Conservation (phyloP, 2,113 vertebrate genomes). For the Mobula birostris region DNA sequence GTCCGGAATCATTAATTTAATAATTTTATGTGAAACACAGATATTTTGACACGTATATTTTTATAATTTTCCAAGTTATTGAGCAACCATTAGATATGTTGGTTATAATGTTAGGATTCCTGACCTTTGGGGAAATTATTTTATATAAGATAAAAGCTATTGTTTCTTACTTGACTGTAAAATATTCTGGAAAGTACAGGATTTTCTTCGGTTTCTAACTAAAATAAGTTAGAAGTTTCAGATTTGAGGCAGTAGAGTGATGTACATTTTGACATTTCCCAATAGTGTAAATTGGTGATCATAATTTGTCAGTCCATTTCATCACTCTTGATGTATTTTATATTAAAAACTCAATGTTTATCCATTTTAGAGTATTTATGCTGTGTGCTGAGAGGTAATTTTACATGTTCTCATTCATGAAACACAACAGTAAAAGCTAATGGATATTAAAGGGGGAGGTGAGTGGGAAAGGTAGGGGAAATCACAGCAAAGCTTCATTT, state of each 20-base stretch:
- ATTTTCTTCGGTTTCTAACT: no score
- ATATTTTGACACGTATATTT: neutral
- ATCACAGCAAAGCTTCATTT: neutral
- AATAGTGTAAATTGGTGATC: neutral
- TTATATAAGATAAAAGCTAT: neutral
- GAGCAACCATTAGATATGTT: neutral
- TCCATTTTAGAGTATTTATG: neutral
- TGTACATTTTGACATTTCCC: neutral
- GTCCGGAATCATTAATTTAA: neutral
- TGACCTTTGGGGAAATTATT: neutral
- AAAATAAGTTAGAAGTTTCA: neutral
- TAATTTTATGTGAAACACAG: neutral
- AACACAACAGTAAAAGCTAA: neutral
- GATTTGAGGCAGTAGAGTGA: neutral
- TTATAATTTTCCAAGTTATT: neutral
- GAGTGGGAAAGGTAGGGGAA: neutral
- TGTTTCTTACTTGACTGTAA: neutral
- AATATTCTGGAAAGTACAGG: no score
- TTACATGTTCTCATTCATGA: neutral
- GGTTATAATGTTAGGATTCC: neutral
- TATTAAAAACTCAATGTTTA: neutral
- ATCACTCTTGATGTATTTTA: neutral
- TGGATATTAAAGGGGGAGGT: neutral
- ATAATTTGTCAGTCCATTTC: no score
- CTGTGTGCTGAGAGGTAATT: neutral